Evolutionary conservation across 2,113 vertebrate species (phyloP).

Genomic region (Microcebus ravelobensis): DNA sequence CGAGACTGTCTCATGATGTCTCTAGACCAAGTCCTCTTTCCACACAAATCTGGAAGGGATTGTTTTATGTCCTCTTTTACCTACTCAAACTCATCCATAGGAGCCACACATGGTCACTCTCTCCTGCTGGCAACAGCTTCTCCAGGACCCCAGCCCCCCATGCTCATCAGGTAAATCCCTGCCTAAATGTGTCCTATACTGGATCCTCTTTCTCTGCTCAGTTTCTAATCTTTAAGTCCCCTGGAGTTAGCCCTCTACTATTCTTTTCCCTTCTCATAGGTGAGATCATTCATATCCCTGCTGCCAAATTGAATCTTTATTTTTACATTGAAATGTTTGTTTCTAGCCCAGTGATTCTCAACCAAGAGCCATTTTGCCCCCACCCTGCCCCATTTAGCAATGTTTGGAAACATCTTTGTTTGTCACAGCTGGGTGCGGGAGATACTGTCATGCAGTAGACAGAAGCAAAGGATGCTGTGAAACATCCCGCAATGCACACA

Average conservation of each 20-base stretch:
- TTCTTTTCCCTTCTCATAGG: background rate
- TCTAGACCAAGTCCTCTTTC: background rate
- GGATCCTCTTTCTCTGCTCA: background rate
- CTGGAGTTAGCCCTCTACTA: background rate
- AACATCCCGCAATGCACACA: background rate
- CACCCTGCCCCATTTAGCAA: accelerated
- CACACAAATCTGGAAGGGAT: background rate
- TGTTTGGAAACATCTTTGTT: background rate
- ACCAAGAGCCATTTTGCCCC: background rate
- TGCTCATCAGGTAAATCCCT: background rate
- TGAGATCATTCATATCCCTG: background rate
- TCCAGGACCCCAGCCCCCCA: background rate
- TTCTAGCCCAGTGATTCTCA: background rate
- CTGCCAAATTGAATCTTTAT: background rate
- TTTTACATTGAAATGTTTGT: background rate
- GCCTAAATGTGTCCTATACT: background rate
- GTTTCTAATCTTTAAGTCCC: background rate
- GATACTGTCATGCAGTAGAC: background rate
- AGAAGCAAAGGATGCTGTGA: background rate
- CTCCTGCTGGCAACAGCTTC: background rate
- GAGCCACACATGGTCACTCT: background rate
- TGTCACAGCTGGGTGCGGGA: background rate
- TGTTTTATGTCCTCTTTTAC: background rate
- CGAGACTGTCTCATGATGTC: background rate
- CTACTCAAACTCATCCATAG: background rate